Conservation (phyloP, 2,113 vertebrate species). For the Oncorhynchus kisutch region DNA sequence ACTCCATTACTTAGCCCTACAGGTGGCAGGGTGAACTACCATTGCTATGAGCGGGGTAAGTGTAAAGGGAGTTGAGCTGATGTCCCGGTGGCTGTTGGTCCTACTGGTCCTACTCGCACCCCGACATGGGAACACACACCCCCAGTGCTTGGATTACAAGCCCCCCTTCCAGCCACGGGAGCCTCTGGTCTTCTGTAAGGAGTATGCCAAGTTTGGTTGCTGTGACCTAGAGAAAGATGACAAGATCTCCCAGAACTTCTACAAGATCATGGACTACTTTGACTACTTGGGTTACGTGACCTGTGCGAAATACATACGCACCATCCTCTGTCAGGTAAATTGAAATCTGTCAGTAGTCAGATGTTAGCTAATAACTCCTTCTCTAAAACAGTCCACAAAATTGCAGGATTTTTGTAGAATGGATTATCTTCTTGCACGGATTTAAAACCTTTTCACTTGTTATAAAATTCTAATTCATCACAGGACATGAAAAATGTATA, state of each 20-base stretch:
- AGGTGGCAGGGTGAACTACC: background rate
- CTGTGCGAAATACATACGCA: slow-evolving; percentile 74
- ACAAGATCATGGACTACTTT: slow-evolving; percentile 73
- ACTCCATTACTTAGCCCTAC: background rate
- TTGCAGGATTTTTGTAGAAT: no score
- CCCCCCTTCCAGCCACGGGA: slow-evolving; percentile 78
- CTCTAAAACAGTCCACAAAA: no score
- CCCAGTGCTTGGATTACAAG: slow-evolving; percentile 81
- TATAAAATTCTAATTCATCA: no score
- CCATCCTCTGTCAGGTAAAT: slow-evolving; percentile 79
- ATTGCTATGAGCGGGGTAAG: slow-evolving; percentile 18
- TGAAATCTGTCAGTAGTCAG: background rate
- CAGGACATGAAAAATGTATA: background rate
- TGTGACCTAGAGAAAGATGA: slow-evolving; percentile 70
- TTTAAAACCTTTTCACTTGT: no score
- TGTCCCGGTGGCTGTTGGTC: background rate
- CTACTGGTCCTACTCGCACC: slow-evolving; percentile 56
- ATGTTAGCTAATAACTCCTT: background rate
- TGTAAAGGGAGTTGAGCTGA: background rate
- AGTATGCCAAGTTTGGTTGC: slow-evolving; percentile 79
- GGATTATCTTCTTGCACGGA: no score
- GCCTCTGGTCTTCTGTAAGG: slow-evolving; percentile 75
- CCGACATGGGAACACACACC: slow-evolving; percentile 64
- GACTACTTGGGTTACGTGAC: slow-evolving; percentile 68
- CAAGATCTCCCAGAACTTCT: slow-evolving; percentile 63